phyloP scores from a whole-genome alignment of 2,113 vertebrate genomes.

The Sorex fumeus region DNA sequence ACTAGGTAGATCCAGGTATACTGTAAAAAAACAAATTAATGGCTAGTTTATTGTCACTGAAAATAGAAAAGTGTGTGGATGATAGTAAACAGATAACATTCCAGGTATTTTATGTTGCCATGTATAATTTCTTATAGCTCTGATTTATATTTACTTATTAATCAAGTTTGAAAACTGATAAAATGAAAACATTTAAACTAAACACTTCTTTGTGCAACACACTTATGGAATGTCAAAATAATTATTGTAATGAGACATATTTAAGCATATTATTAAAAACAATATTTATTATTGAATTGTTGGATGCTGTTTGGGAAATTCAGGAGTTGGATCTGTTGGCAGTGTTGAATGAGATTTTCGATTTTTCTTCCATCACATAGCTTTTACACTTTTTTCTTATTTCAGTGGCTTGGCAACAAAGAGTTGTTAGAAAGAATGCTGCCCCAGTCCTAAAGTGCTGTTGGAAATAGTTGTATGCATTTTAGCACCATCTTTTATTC shows the following conservation, averaged over 20 bases:
- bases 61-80: not conserved
- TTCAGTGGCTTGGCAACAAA: conserved; percentile 65
- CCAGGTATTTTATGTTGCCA: not conserved
- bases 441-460: not conserved
- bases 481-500: conserved; percentile 57
- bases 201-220: conserved; percentile 22
- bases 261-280: conserved; percentile 83
- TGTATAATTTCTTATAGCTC: not conserved
- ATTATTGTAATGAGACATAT: conserved; percentile 77
- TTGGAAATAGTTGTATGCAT: conserved; percentile 1
- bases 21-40: not conserved
- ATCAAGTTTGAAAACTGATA: conserved; percentile 55
- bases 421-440: not conserved
- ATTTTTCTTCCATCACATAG: conserved; percentile 79
- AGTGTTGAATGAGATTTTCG: conserved; percentile 85
- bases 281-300: conserved; percentile 82
- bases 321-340: conserved; percentile 77
- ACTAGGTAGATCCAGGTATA: not conserved
- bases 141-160: conserved; percentile 34
- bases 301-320: conserved; percentile 72
- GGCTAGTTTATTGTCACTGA: not conserved
- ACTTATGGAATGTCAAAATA: conserved; percentile 55
- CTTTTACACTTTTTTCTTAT: conserved; percentile 64
- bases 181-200: conserved; percentile 46
- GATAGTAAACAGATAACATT: not conserved